phyloP scores from a whole-genome alignment of 2,888 invertebrate genomes.

The Agrotis segetum region DNA sequence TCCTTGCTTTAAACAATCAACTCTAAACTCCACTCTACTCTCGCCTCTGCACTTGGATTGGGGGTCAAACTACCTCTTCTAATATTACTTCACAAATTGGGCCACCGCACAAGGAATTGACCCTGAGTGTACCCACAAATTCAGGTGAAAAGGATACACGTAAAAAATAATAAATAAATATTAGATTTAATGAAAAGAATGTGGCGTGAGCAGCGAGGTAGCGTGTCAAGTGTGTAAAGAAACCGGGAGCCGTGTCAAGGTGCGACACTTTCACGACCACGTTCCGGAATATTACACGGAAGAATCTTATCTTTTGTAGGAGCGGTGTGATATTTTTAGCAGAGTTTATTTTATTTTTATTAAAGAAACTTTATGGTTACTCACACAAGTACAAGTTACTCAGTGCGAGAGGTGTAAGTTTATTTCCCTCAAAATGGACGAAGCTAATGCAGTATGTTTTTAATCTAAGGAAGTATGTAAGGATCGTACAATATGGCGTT shows the following conservation, averaged over 20 bases:
- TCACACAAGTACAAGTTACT: too few species aligned
- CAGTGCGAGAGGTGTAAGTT: not conserved
- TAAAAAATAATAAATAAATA: conserved; percentile 46
- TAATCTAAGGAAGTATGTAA: too few species aligned
- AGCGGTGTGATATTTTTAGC: conserved; percentile 23
- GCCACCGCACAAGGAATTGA: conserved; percentile 19
- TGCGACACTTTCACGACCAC: conserved; percentile 45
- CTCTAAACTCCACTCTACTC: not conserved
- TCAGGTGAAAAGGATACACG: conserved; percentile 11
- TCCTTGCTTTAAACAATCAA: not conserved
- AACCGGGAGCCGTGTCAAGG: conserved; percentile 56
- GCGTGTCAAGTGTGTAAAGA: conserved; percentile 42
- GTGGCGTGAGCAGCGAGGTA: conserved; percentile 18
- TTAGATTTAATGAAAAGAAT: conserved; percentile 30
- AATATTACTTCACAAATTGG: conserved; percentile 15
- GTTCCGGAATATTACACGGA: conserved; percentile 30
- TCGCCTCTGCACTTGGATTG: not conserved
- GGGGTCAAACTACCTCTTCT: not conserved
- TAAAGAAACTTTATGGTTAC: not conserved
- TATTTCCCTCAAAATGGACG: conserved; percentile 10
- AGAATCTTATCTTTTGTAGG: conserved; percentile 46
- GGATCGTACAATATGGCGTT: too few species aligned
- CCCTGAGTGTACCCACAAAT: conserved; percentile 8
- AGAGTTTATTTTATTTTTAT: conserved; percentile 17
- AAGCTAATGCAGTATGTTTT: too few species aligned